These are phyloP conservation scores for Enhydra lutris DNA, from an alignment of 2,113 vertebrate species.

Conservation along the genomic window DNA sequence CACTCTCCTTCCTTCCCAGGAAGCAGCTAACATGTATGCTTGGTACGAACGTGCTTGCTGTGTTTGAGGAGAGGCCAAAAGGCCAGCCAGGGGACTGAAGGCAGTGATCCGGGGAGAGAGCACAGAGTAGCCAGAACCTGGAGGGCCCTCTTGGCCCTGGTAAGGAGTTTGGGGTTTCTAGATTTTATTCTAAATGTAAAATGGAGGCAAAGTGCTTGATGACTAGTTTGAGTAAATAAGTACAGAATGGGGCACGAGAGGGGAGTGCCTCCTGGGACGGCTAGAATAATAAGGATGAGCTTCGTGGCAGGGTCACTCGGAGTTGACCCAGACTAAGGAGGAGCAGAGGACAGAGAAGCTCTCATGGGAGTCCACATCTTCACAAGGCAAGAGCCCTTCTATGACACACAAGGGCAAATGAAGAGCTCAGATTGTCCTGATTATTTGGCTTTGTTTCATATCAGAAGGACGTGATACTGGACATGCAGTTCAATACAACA, in stretches of 20 bases:
- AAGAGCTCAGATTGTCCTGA: background rate
- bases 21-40: background rate
- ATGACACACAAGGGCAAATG: background rate
- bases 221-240: background rate
- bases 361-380: background rate
- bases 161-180: background rate
- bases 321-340: background rate
- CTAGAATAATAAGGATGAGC: background rate
- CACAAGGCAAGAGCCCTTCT: background rate
- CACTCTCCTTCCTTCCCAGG: background rate
- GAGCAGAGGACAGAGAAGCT: background rate
- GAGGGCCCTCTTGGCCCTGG: background rate
- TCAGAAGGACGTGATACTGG: no score
- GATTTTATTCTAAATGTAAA: background rate
- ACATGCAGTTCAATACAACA: background rate
- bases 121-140: no score
- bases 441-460: background rate
- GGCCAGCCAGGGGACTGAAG: background rate
- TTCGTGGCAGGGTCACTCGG: background rate
- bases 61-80: background rate
- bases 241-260: background rate
- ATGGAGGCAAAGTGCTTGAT: background rate
- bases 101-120: background rate
- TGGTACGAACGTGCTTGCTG: background rate
- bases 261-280: rapidly evolving